Base-by-base conservation (phyloP, 1,140 invertebrate species). In the Lethocerus indicus region DNA sequence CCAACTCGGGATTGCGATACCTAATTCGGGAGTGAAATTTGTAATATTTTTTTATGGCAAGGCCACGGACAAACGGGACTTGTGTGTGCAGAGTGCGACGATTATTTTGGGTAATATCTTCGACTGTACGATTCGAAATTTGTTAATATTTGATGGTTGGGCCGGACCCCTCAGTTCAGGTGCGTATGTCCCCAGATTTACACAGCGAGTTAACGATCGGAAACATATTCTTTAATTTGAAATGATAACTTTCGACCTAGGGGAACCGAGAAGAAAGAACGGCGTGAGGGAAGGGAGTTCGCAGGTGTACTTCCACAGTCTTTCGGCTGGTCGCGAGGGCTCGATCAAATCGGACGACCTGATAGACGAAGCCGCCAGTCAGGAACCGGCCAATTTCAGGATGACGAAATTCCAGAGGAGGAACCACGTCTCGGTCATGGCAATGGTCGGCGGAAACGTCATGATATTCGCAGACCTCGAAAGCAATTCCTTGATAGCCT, bases 251-350 rank as follows among this genome's bases (percentile, higher is more conserved):
- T n/a, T n/a, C n/a, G n/a, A n/a, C n/a, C n/a, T n/a, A n/a, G n/a
- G n/a, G n/a, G n/a, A n/a, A n/a, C n/a, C n/a, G n/a, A n/a, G n/a
- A n/a, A n/a, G n/a, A n/a, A n/a, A n/a, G 32, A 35, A n/a, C 32
- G n/a, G n/a, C n/a, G n/a, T n/a, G n/a, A n/a, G n/a, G n/a, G n/a
- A n/a, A n/a, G n/a, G n/a, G 4, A 26, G 26, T 6, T 18, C 48
- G 14, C 40, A 23, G 27, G 18, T 57, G 3, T 55, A 50, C 29
- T 56, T 56, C 47, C 53, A 56, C 39, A 28, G 53, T 13, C 49
- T 57, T 21, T 40, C 55, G 9, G 49, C 50, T 18, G 35, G 36
- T 12, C 28, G 29, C 14, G 53, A 55, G 32, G 25, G 40, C 20
- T 9, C 16, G 2, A 41, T 39, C 4, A n/a, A 18, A 9, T 23